phyloP scores from a whole-genome alignment of 2,888 invertebrate species.

The Kryphioiulus occultus region DNA sequence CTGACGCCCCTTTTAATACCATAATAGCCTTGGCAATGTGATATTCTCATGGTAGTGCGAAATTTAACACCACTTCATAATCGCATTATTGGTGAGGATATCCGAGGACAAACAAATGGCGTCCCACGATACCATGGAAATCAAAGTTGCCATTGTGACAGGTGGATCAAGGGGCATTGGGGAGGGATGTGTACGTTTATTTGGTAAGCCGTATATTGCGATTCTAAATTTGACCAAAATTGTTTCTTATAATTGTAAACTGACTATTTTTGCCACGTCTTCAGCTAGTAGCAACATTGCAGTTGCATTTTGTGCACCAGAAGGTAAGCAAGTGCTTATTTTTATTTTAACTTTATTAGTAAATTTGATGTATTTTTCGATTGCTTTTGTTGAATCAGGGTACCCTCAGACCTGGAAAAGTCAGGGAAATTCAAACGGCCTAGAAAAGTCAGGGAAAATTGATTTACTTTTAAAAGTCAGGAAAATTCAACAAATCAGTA shows the following conservation, averaged over 20 bases:
- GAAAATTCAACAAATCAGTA: too few species aligned
- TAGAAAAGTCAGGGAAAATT: too few species aligned
- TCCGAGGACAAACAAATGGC: background rate
- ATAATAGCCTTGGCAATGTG: background rate
- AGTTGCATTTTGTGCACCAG: background rate
- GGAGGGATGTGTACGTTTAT: conserved; percentile 44
- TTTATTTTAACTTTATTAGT: background rate
- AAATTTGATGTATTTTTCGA: background rate
- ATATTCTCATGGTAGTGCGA: background rate
- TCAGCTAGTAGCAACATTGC: background rate
- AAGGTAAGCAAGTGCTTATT: background rate
- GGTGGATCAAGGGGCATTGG: conserved; percentile 50
- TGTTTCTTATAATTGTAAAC: background rate
- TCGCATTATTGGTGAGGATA: background rate
- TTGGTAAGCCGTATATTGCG: conserved; percentile 17
- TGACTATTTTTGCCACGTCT: background rate
- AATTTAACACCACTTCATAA: background rate
- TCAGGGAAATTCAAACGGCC: too few species aligned
- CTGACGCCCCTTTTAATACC: background rate
- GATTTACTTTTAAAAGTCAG: too few species aligned
- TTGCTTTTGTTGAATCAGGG: too few species aligned
- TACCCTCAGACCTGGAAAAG: too few species aligned
- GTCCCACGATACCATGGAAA: background rate
- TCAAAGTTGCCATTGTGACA: conserved; percentile 46
- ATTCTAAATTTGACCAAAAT: background rate